phyloP scores from a whole-genome alignment of 2,888 invertebrate genomes.

The Druceiella hillmani region DNA sequence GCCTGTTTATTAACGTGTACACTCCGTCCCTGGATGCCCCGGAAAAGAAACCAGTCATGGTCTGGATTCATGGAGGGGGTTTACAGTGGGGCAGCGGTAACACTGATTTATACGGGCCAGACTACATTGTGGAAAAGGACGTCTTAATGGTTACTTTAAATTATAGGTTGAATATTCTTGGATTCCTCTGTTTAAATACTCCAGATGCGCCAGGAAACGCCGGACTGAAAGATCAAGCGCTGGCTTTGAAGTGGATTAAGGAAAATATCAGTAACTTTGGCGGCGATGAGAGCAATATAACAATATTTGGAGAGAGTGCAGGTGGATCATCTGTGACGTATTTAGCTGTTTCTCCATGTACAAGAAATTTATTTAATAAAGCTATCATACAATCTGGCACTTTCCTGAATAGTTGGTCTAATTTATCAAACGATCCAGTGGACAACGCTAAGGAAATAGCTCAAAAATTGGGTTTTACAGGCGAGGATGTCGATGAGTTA shows the following conservation, averaged over 20 bases:
- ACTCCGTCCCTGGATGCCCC: constrained; percentile 52
- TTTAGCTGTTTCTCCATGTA: constrained; percentile 37
- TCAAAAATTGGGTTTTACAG: constrained; percentile 34
- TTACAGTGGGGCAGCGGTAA: constrained; percentile 50
- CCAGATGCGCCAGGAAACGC: constrained; percentile 46
- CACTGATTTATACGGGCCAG: constrained; percentile 42
- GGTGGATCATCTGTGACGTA: constrained; percentile 34
- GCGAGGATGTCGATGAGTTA: constrained; percentile 27
- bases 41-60: constrained; percentile 51
- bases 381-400: constrained; percentile 41
- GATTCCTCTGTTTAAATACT: constrained; percentile 40
- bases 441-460: constrained; percentile 36
- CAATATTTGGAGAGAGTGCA: constrained; percentile 40
- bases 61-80: constrained; percentile 54
- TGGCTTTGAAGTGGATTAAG: constrained; percentile 41
- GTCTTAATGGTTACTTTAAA: constrained; percentile 53
- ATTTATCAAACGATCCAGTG: constrained; percentile 34
- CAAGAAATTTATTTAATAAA: constrained; percentile 36
- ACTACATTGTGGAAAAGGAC: constrained; percentile 52
- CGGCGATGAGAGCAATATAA: constrained; percentile 40
- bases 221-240: constrained; percentile 40
- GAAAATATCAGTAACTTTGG: constrained; percentile 42
- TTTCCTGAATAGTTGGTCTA: constrained; percentile 29
- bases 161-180: constrained; percentile 45
- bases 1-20: constrained; percentile 64